Evolutionary conservation across 2,888 invertebrate genomes (phyloP).

Genomic region (Augiades crinisus): DNA sequence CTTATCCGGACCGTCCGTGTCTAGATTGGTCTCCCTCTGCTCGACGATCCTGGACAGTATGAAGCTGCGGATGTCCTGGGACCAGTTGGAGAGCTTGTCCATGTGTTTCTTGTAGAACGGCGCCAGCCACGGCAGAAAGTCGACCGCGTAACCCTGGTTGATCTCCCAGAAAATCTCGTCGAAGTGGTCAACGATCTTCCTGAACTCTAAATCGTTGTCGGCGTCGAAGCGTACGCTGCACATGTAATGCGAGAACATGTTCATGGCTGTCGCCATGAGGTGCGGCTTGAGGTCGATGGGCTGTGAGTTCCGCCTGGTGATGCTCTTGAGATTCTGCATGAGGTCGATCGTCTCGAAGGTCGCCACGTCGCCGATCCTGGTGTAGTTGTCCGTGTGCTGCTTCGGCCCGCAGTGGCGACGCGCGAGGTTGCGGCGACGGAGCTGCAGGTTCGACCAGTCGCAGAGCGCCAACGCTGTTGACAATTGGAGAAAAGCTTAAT

Average conservation of each 20-base stretch:
- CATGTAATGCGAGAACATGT: slow-evolving; percentile 94
- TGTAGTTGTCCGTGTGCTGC: slow-evolving; percentile 86
- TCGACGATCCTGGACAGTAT: slow-evolving; percentile 87
- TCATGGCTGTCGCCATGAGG: slow-evolving; percentile 88
- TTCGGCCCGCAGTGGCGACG: slow-evolving; percentile 91
- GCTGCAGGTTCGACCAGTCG: slow-evolving; percentile 93
- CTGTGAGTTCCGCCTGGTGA: slow-evolving; percentile 56
- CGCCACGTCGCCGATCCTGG: slow-evolving; percentile 87
- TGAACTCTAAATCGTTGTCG: slow-evolving; percentile 84
- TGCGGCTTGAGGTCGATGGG: slow-evolving; percentile 85
- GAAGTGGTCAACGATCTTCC: slow-evolving; percentile 85
- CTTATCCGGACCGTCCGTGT: slow-evolving; percentile 82
- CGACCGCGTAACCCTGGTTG: slow-evolving; percentile 93
- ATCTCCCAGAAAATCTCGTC: slow-evolving; percentile 96
- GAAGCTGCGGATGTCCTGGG: slow-evolving; percentile 86
- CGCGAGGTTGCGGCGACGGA: slow-evolving; percentile 88
- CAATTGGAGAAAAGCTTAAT: too few species aligned
- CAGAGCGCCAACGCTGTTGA: slow-evolving; percentile 91
- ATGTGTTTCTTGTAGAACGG: slow-evolving; percentile 87
- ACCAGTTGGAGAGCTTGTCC: slow-evolving; percentile 85
- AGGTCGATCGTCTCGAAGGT: slow-evolving; percentile 84
- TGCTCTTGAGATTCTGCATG: slow-evolving; percentile 75
- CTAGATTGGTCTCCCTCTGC: slow-evolving; percentile 77
- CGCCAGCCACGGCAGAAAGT: slow-evolving; percentile 91
- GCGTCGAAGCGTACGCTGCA: slow-evolving; percentile 89